Evolutionary conservation across 2,113 vertebrate species (phyloP).

Genomic region (Pterocles burchelli): DNA sequence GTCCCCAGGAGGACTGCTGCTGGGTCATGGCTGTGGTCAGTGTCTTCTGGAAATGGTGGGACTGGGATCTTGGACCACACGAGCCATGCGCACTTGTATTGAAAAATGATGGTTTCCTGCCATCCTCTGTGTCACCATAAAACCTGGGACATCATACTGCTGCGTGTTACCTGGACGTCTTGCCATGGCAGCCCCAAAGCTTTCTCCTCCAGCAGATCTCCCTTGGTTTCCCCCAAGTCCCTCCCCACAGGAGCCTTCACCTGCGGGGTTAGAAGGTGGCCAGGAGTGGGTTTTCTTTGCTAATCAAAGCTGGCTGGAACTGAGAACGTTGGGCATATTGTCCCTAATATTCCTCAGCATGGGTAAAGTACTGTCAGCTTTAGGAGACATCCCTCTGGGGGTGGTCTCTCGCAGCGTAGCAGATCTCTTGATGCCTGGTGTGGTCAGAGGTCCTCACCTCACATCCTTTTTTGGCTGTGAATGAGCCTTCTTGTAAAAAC

Average conservation of each 20-base stretch:
- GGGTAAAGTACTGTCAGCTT: not conserved
- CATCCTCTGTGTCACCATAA: not conserved
- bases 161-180: not conserved
- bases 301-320: not conserved
- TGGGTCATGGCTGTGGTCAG: not conserved
- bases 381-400: too few relatives aligned
- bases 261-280: not conserved
- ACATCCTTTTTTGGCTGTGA: not conserved
- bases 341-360: not conserved
- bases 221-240: not conserved
- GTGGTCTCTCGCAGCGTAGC: not conserved
- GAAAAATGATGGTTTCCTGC: not conserved
- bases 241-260: not conserved
- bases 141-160: fast-evolving
- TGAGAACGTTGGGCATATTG: not conserved
- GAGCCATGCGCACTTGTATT: not conserved
- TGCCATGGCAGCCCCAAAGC: not conserved
- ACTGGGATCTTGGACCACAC: not conserved
- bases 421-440: not conserved
- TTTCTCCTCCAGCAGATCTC: not conserved
- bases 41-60: not conserved
- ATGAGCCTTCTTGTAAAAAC: not conserved
- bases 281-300: not conserved
- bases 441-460: not conserved
- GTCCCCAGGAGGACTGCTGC: not conserved